phyloP scores from a whole-genome alignment of 2,113 vertebrate genomes.

The Trogon surrucura region DNA sequence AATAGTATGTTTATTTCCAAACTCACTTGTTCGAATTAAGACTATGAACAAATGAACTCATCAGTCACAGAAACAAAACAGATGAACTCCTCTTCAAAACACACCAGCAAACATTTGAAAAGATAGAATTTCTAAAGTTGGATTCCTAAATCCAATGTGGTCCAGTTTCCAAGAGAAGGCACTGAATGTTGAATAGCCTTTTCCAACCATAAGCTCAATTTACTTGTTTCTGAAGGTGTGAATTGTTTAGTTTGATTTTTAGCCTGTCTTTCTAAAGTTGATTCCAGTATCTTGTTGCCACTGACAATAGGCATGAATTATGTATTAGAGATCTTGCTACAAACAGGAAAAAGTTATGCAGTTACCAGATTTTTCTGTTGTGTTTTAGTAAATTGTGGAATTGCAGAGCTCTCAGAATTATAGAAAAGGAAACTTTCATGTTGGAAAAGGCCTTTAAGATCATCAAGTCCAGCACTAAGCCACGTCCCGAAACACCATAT shows the following conservation, averaged over 20 bases:
- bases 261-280: neutral
- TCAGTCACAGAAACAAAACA: neutral
- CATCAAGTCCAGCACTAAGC: neutral
- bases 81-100: neutral
- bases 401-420: neutral
- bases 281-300: neutral
- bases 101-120: neutral
- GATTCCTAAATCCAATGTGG: neutral
- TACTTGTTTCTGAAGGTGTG: neutral
- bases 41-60: neutral
- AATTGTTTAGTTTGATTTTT: neutral
- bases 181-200: neutral
- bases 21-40: neutral
- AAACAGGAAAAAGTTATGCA: neutral
- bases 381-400: neutral
- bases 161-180: neutral
- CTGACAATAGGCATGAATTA: neutral
- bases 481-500: neutral
- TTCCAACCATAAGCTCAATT: neutral
- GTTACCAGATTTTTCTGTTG: neutral
- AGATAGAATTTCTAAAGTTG: neutral
- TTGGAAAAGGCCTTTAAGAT: neutral
- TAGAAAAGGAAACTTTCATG: neutral
- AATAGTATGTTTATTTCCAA: neutral
- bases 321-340: neutral